phyloP scores from a whole-genome alignment of 2,888 invertebrate species.

The Cloeon dipterum region DNA sequence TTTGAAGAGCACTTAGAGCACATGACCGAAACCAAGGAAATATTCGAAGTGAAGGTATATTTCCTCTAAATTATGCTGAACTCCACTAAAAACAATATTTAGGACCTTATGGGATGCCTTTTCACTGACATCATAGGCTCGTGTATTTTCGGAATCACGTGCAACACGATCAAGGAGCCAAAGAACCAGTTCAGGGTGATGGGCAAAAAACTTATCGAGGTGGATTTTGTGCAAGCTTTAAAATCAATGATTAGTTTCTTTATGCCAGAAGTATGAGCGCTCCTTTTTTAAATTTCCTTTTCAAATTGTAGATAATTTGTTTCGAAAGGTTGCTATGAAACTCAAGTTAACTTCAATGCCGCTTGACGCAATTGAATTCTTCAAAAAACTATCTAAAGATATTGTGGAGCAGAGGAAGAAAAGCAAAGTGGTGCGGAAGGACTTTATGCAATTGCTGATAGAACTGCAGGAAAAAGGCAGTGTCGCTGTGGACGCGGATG shows the following conservation, averaged over 20 bases:
- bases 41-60: slow-evolving; percentile 9
- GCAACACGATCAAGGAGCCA: slow-evolving; percentile 8
- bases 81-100: background rate
- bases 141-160: slow-evolving; percentile 8
- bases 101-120: slow-evolving; percentile 8
- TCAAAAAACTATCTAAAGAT: slow-evolving; percentile 1
- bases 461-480: slow-evolving; percentile 8
- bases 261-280: background rate
- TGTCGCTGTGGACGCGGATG: background rate
- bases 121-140: slow-evolving; percentile 9
- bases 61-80: no score
- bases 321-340: slow-evolving; percentile 2
- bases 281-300: background rate
- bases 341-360: slow-evolving; percentile 1
- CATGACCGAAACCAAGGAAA: slow-evolving; percentile 14
- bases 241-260: background rate
- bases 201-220: slow-evolving; percentile 7
- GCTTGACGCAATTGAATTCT: background rate
- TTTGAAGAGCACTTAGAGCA: slow-evolving; percentile 20
- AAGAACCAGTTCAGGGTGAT: slow-evolving; percentile 8
- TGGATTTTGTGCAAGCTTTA: background rate
- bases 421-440: slow-evolving; percentile 5
- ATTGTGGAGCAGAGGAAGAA: slow-evolving; percentile 6
- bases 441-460: slow-evolving; percentile 8
- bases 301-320: background rate